A percentile compares a stretch with the other conserved stretches of the same genome.
These are phyloP conservation scores for Wasmannia auropunctata DNA, from an alignment of 1,140 invertebrate genomes.

Conservation along the genomic window DNA sequence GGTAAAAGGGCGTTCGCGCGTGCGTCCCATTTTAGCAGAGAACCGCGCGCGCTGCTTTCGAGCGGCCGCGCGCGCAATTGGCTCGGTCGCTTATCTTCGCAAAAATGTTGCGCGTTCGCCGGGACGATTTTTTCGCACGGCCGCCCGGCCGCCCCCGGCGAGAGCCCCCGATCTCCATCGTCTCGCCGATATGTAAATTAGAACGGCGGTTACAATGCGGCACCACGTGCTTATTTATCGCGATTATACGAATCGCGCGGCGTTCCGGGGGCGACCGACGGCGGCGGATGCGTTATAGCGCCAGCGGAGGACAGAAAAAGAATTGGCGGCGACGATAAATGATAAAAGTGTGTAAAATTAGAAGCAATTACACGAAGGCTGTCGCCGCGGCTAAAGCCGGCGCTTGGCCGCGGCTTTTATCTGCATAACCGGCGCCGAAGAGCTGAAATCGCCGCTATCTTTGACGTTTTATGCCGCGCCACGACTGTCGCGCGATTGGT, in stretches of 20 bases:
- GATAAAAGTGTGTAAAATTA: slow-evolving; percentile 70
- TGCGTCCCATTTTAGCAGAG: background rate
- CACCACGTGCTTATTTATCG: slow-evolving; percentile 37
- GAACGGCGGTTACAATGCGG: slow-evolving; percentile 24
- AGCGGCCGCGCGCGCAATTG: background rate
- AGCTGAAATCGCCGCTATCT: slow-evolving; percentile 61
- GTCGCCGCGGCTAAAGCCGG: slow-evolving; percentile 22
- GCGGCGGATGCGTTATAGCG: background rate
- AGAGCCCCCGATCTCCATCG: slow-evolving; percentile 5
- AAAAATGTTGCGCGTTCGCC: slow-evolving; percentile 26
- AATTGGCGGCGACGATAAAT: slow-evolving; percentile 33
- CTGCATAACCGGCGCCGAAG: slow-evolving; percentile 49
- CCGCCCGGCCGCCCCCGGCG: background rate
- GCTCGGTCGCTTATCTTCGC: slow-evolving; percentile 16
- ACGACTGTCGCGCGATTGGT: slow-evolving; percentile 10
- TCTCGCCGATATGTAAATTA: slow-evolving; percentile 46
- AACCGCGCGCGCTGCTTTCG: background rate
- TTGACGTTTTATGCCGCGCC: slow-evolving; percentile 22
- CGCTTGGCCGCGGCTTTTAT: slow-evolving; percentile 41
- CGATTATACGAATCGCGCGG: slow-evolving; percentile 7
- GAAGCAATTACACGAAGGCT: slow-evolving; percentile 65
- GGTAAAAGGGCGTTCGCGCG: background rate
- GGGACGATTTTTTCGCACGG: background rate
- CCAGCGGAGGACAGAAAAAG: slow-evolving; percentile 36
- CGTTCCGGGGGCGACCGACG: background rate